Evolutionary conservation across 2,113 vertebrate genomes (phyloP), one percentile per base, ranked within the genome.

Genomic region (Phyllopteryx taeniolatus): DNA sequence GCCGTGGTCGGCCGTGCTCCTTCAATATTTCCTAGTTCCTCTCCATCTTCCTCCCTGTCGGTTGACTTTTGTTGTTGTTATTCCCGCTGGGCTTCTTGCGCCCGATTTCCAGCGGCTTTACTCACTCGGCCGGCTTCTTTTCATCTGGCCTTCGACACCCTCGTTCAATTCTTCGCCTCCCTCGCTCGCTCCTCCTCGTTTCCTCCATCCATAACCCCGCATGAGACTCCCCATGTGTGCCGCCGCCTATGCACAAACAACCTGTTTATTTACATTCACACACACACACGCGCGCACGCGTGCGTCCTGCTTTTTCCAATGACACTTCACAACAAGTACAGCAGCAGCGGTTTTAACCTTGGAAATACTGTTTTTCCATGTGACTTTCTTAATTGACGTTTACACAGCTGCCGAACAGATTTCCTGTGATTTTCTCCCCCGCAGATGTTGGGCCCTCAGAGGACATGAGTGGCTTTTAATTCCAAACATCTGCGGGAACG

Each of bases 231-330:
- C 11, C 47, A 49, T 14, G 47, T 49, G 47, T 49, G 47, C 12
- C 49, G 77, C 63, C 1, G 66, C 83, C 73, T 67, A 79, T 72
- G 67, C 78, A 73, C 63, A 70, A 77, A 63, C 77, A 76, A 88
- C 79, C 82, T 64, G 56, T 71, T 85, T 78, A 79, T 83, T 84
- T 73, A 77, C n/a, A n/a, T n/a, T n/a, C n/a, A n/a, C n/a, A n/a
- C n/a, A n/a, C n/a, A n/a, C n/a, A n/a, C n/a, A n/a, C n/a, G n/a
- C n/a, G n/a, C n/a, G n/a, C n/a, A n/a, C n/a, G n/a, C n/a, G n/a
- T n/a, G n/a, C n/a, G n/a, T n/a, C n/a, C n/a, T n/a, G n/a, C n/a
- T n/a, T n/a, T n/a, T n/a, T n/a, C n/a, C n/a, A n/a, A n/a, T n/a
- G n/a, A n/a, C n/a, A n/a, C n/a, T n/a, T n/a, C n/a, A n/a, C n/a